These are phyloP conservation scores for Helicolenus hilgendorfi DNA, from an alignment of 2,797 vertebrate species.

Conservation along the genomic window DNA sequence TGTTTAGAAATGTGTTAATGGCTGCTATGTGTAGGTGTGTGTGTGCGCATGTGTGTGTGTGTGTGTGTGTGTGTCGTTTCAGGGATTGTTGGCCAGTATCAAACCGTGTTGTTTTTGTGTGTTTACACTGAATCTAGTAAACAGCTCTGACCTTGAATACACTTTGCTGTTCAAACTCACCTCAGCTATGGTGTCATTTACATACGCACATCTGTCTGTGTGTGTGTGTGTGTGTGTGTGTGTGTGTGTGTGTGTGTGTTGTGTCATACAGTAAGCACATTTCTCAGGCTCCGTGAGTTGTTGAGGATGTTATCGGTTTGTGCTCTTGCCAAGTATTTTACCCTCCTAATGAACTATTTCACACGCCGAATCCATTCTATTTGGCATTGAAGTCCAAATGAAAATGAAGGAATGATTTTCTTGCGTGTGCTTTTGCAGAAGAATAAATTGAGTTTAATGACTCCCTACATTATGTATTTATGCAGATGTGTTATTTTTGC, in stretches of 20 bases:
- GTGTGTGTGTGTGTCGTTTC: slow-evolving; percentile 29
- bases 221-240: slow-evolving; percentile 6
- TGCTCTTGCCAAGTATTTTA: slow-evolving; percentile 48
- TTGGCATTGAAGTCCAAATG: slow-evolving; percentile 63
- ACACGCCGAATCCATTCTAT: slow-evolving; percentile 73
- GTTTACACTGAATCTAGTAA: slow-evolving; percentile 69
- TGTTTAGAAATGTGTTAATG: slow-evolving; percentile 34
- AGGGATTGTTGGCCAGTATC: slow-evolving; percentile 56
- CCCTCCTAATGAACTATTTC: slow-evolving; percentile 76
- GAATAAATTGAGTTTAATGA: slow-evolving; percentile 78
- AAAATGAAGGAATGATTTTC: slow-evolving; percentile 45
- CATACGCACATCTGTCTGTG: slow-evolving; percentile 27
- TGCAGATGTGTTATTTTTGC: slow-evolving; percentile 63
- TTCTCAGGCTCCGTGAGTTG: slow-evolving; percentile 16
- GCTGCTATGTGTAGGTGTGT: neutral
- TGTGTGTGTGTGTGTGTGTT: neutral
- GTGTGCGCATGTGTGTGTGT: neutral
- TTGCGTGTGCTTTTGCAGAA: slow-evolving; percentile 49
- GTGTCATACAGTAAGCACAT: slow-evolving; percentile 42
- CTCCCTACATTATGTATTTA: slow-evolving; percentile 77
- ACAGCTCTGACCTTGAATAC: slow-evolving; percentile 86
- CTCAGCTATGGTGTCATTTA: slow-evolving; percentile 65
- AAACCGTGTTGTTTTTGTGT: slow-evolving; percentile 56
- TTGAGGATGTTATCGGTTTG: slow-evolving; percentile 1
- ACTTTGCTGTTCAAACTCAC: slow-evolving; percentile 81